These are phyloP conservation scores for Morinoia aosen DNA, from an alignment of 2,888 invertebrate genomes.

Conservation along the genomic window DNA sequence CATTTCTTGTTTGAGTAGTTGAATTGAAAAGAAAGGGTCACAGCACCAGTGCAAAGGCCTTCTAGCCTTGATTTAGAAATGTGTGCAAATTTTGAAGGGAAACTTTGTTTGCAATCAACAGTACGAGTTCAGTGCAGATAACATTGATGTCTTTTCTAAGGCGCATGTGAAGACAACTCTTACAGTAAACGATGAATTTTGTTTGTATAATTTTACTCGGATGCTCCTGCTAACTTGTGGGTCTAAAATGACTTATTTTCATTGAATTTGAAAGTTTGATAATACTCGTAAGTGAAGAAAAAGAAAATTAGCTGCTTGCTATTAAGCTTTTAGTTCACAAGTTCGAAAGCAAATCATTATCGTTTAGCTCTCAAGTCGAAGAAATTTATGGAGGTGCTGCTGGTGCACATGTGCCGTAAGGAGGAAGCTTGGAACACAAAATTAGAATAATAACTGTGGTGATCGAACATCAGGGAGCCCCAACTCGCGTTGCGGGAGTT, in stretches of 20 bases:
- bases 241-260: not conserved
- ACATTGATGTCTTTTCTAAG: not conserved
- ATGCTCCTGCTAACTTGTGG: not conserved
- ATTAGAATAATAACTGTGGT: not conserved
- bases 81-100: not conserved
- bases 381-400: not conserved
- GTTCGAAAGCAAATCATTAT: not conserved
- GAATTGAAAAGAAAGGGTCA: not conserved
- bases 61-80: not conserved
- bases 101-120: not conserved
- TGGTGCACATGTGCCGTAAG: not conserved
- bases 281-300: too few relatives aligned
- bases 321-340: not conserved
- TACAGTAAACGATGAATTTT: not conserved
- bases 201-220: not conserved
- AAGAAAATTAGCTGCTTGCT: not conserved
- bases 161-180: not conserved
- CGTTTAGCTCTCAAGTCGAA: not conserved
- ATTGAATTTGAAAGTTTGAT: not conserved
- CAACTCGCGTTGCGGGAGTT: not conserved
- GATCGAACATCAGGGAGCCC: not conserved
- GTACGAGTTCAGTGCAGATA: not conserved
- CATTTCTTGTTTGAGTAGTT: not conserved
- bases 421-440: not conserved
- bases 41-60: not conserved